Base-by-base conservation (phyloP, 2,888 invertebrate genomes). In the Ypsolopha scabrella region DNA sequence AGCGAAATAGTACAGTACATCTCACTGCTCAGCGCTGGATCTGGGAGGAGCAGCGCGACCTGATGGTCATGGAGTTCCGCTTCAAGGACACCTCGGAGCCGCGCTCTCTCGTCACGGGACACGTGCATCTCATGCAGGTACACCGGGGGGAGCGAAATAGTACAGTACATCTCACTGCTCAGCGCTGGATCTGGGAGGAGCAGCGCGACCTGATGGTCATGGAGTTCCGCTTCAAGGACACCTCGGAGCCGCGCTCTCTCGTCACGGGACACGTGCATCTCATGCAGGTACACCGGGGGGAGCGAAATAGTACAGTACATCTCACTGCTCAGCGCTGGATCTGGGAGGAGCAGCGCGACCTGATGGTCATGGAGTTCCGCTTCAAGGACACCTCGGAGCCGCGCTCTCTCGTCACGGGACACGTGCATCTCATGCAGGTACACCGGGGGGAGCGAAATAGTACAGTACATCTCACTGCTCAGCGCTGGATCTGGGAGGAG, bases 161-260 rank as follows among this genome's bases (percentile, higher is more conserved):
- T n/a, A n/a, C 88, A 96, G 91, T 98, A 98, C 75, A 88, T 98
- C 51, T 90, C 92, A 54, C 90, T 98, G 93, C 67, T 99, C 55
- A 95, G 67, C 88, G 93, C 61, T 97, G 98, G 96, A 92, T 99
- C 56, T 97, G 95, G 80, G 92, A 97, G 55, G 99, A 99, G 79
- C 94, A 94, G 68, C 88, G 88, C 53, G 92, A 93, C 66, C 89
- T 96, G 8, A 90, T 91, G 64, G 89, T 91, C 51, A 92, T 95
- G 90, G 90, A 93, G 63, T 97, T 96, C 75, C 88, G 94, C 39
- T 97, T 95, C 75, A 95, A 94, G 70, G 96, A 96, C 66, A 93
- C 94, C 59, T 92, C 92, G 68, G 90, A 91, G 10, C 95, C 96
- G 0, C 85, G 91, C 53, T 75, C 68, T 50, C 88, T 94, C 58